A percentile compares a stretch with the other conserved stretches of the same genome.
phyloP scores from a whole-genome alignment of 2,797 vertebrate genomes.

The Xenentodon cancila region DNA sequence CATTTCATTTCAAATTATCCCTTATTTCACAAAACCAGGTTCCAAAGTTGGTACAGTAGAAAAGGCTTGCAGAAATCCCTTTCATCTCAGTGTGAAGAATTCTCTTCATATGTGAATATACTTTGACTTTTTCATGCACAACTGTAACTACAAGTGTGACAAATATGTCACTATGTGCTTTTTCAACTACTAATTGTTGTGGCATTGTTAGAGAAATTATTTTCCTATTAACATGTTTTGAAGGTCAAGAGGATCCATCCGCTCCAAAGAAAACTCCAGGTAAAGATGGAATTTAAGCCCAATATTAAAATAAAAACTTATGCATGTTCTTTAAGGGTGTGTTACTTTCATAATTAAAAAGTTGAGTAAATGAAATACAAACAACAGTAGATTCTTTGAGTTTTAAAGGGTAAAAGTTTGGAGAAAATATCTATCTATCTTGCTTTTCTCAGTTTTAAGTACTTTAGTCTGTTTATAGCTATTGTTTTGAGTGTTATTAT shows the following conservation, averaged over 20 bases:
- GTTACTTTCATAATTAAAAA: not conserved
- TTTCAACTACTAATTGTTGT: slow-evolving; percentile 12
- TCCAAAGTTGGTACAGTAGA: not conserved
- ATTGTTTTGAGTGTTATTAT: too few relatives aligned
- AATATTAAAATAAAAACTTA: slow-evolving; percentile 82
- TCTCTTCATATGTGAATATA: not conserved
- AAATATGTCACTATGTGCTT: slow-evolving; percentile 11
- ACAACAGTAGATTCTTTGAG: too few relatives aligned
- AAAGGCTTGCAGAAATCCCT: not conserved
- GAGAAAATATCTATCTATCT: too few relatives aligned
- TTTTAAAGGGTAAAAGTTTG: too few relatives aligned
- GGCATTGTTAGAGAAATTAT: slow-evolving; percentile 49
- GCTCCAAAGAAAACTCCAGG: slow-evolving; percentile 65
- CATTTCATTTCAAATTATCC: not conserved
- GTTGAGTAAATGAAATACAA: too few relatives aligned
- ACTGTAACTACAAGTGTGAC: not conserved
- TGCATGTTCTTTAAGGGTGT: slow-evolving; percentile 60
- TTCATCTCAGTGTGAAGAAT: not conserved
- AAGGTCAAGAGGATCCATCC: slow-evolving; percentile 72
- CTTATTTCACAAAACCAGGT: not conserved
- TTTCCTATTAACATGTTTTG: slow-evolving; percentile 49
- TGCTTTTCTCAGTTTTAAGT: too few relatives aligned
- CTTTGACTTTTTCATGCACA: too few relatives aligned
- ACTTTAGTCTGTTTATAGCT: too few relatives aligned
- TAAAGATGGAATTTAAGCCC: slow-evolving; percentile 75